Evolutionary conservation across 2,113 vertebrate genomes (phyloP), one percentile per base, ranked within the genome.

Genomic region (Megaceryle torquata): DNA sequence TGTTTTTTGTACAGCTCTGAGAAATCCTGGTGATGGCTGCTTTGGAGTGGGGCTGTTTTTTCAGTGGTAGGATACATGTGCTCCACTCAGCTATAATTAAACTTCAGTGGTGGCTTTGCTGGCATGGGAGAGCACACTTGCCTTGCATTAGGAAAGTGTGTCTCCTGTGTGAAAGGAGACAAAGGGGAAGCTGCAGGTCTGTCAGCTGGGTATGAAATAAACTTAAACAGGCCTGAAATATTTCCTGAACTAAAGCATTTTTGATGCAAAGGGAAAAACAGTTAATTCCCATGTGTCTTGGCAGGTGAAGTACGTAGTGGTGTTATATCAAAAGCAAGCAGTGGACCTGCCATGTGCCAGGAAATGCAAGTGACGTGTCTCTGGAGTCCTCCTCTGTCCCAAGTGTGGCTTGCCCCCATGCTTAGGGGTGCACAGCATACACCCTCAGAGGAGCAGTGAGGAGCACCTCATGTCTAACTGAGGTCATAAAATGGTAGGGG

Each of bases 331-430:
- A 15, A 48, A 37, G 41, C 2, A 10, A 0, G 4, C 31, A 48
- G 29, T 4, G 21, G 39, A 48, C 11, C 35, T 15, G 54, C 50
- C 17, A 8, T 0, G 1, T n/a, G 39, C 25, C 2, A 5, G 72
- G 53, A 75, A n/a, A 35, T 14, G 41, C 35, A 17, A 43, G 22
- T 28, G 51, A 28, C 3, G 0, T 5, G 29, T 14, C 54, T 18
- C 39, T 41, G 29, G n/a, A 74, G 82, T 12, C 25, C 26, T 57
- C 25, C 35, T 43, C 21, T 48, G 37, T 41, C n/a, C 1, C 43
- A 4, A 54, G 6, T 2, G 1, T 20, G 56, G 39, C 20, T 76
- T 60, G 70, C 39, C 39, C 20, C 33, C 28, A 1, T 0, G 1
- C 28, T 33, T n/a, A 17, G 46, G 33, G 20, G 15, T 31, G 7